A percentile compares a stretch with the other conserved stretches of the same genome.
phyloP scores from a whole-genome alignment of 2,113 vertebrate species.

The Macroglossus sobrinus region DNA sequence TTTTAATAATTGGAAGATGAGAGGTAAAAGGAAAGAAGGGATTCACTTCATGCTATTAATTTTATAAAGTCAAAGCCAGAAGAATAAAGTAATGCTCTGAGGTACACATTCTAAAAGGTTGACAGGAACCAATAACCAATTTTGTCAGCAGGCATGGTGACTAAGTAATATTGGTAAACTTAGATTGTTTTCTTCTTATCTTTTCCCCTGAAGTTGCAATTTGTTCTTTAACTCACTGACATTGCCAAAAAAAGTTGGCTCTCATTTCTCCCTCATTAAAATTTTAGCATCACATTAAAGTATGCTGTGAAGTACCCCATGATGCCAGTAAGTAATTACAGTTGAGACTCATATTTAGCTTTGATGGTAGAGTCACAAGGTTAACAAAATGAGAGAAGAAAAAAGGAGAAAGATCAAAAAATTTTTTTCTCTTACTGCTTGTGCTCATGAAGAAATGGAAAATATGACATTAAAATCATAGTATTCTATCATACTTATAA shows the following conservation, averaged over 20 bases:
- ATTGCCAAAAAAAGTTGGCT: slow-evolving; percentile 59
- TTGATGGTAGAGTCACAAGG: slow-evolving; percentile 61
- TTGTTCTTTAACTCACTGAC: slow-evolving; percentile 53
- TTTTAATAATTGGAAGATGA: neutral
- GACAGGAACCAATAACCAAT: neutral
- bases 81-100: neutral
- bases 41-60: neutral
- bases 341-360: slow-evolving; percentile 42
- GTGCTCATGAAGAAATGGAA: neutral
- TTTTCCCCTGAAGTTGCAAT: slow-evolving; percentile 51
- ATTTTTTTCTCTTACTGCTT: neutral
- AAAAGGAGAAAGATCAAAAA: slow-evolving; percentile 22
- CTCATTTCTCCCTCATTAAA: slow-evolving; percentile 56
- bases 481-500: neutral
- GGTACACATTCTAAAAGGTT: neutral
- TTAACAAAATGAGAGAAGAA: slow-evolving; percentile 25
- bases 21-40: neutral
- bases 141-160: neutral
- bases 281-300: slow-evolving; percentile 65
- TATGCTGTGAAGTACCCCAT: neutral
- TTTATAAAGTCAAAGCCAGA: neutral
- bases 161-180: neutral
- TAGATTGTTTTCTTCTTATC: slow-evolving; percentile 44
- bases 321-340: slow-evolving; percentile 57
- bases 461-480: neutral